phyloP scores from a whole-genome alignment of 92 coral and sea anemone species.

The Pocillopora meandrina region DNA sequence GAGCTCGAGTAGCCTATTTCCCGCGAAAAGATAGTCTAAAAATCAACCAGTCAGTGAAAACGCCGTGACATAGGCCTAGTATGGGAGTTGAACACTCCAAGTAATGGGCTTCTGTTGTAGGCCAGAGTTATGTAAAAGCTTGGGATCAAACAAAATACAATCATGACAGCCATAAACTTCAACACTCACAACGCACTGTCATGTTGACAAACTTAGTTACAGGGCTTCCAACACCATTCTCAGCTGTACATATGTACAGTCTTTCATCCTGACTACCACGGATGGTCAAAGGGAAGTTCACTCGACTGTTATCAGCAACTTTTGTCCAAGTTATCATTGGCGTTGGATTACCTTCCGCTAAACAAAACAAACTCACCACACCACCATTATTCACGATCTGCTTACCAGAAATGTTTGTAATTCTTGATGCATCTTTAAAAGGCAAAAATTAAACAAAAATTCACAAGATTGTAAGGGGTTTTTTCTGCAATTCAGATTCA shows the following conservation, averaged over 20 bases:
- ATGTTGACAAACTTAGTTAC: not conserved
- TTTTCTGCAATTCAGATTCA: not conserved
- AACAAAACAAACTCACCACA: conserved; percentile 34
- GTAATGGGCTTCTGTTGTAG: no score
- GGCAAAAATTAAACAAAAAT: not conserved
- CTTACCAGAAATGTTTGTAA: conserved; percentile 18
- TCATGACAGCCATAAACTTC: not conserved
- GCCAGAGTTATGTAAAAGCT: no score
- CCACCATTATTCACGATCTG: conserved; percentile 27
- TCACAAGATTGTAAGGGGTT: not conserved
- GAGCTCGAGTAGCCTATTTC: no score
- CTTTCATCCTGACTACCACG: conserved; percentile 19
- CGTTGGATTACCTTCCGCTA: conserved; percentile 46
- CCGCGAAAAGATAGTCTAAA: no score
- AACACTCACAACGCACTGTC: conserved; percentile 25
- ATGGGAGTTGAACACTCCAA: no score
- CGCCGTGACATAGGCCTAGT: no score
- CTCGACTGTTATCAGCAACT: not conserved
- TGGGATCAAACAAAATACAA: no score
- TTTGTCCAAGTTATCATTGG: conserved; percentile 39
- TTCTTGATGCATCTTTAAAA: conserved; percentile 29
- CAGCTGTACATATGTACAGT: conserved; percentile 39
- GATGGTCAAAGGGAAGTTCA: conserved; percentile 17
- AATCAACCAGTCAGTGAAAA: no score
- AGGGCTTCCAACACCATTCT: conserved; percentile 36